Evolutionary conservation across 2,113 vertebrate genomes (phyloP), one percentile per base, ranked within the genome.

Genomic region (Isichthys henryi): DNA sequence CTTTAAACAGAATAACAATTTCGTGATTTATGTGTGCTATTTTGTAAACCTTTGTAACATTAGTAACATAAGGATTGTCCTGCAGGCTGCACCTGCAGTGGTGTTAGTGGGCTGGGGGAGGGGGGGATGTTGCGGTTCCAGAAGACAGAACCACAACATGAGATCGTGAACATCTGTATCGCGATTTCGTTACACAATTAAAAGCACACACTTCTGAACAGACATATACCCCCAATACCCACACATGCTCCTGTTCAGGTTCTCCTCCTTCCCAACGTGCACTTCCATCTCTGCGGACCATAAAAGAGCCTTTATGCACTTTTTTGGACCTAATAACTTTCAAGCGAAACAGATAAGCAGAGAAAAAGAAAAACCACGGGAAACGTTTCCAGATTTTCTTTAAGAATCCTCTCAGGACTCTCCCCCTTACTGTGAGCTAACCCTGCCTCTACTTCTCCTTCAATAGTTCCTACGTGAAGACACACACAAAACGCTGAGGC

Each of bases 401-500:
- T 56, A 56, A 21, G 19, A 35, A 35, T n/a, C 58, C 8, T 62
- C 23, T 58, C 56, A 58, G 56, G 56, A 56, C 53, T 56, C 7
- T 56, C 56, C 56, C 21, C 21, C 17, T 62, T 62, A 8, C 23
- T 35, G 27, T 53, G 50, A 53, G 15, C 13, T 35, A 74, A 74
- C 27, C 31, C n/a, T 8, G 15, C 31, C 66, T 35, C 66, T 35
- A 74, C n/a, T 70, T 70, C 62, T 11, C 62, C 62, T 70, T n/a
- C 23, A 6, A 8, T 62, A 56, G 53, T 31, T 31, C 27, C 10
- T 70, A 17, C 21, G 1, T 35, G 31, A 7, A 35, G 66, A 8
- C 70, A 39, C 31, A 94, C 95, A 95, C 35, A 92, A 92, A 90
- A 93, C 90, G 93, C 94, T 85, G 95, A 35, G 31, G 5, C 70